phyloP scores from a whole-genome alignment of 2,113 vertebrate species.

The Muscicapa adusta region DNA sequence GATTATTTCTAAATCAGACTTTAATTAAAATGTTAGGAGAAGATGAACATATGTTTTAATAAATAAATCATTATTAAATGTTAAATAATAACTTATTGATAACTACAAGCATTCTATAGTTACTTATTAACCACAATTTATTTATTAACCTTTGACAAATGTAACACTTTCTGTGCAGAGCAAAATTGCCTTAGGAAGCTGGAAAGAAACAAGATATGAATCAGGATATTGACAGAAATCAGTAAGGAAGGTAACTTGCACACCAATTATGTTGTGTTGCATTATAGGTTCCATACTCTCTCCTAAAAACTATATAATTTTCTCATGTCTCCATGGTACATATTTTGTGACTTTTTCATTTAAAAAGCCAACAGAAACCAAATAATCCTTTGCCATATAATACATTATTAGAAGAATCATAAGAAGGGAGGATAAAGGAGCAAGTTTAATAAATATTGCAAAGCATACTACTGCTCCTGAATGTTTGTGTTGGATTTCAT shows the following conservation, averaged over 20 bases:
- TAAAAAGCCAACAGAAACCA: neutral
- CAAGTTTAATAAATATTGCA: conserved; percentile 26
- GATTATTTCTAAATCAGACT: conserved; percentile 1
- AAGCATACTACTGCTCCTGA: neutral
- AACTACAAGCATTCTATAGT: neutral
- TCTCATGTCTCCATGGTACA: neutral
- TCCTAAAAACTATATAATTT: neutral
- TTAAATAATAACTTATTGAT: neutral
- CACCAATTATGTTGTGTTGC: neutral
- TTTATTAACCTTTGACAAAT: neutral
- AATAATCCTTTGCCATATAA: conserved; percentile 28
- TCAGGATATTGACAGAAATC: neutral
- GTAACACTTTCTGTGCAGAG: neutral
- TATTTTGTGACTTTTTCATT: conserved; percentile 45
- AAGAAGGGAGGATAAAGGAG: neutral
- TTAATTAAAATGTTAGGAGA: conserved; percentile 11
- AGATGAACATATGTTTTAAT: neutral
- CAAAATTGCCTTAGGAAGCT: neutral
- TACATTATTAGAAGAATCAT: conserved; percentile 11
- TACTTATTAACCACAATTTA: neutral
- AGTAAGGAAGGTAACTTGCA: neutral
- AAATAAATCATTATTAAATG: neutral
- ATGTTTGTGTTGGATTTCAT: conserved; percentile 46
- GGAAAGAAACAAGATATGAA: neutral
- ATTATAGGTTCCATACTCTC: neutral